Percentiles rank a stretch among this genome's conserved stretches.
Evolutionary conservation across 2,113 vertebrate genomes (phyloP).

Genomic region (Catharus bicknelli): DNA sequence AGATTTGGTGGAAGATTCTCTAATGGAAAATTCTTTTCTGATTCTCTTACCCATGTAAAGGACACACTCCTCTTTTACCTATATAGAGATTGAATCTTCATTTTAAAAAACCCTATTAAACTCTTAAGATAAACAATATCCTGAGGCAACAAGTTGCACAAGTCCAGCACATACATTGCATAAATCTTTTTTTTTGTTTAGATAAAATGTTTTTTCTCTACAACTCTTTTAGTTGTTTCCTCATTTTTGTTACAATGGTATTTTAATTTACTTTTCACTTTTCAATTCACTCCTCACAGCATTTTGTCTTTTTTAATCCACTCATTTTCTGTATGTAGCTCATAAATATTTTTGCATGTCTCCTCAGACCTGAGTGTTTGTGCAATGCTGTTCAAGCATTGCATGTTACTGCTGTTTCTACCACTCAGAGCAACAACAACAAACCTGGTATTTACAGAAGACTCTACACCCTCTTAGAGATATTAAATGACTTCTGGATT

Average conservation of each 20-base stretch:
- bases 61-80: neutral
- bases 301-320: neutral
- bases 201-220: neutral
- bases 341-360: neutral
- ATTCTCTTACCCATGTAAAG: neutral
- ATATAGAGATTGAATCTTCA: neutral
- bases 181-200: neutral
- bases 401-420: neutral
- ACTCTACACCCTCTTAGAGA: neutral
- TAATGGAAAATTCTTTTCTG: neutral
- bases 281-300: neutral
- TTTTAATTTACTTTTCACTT: slow-evolving; percentile 1
- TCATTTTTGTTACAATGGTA: neutral
- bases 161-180: neutral
- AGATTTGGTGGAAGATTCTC: neutral
- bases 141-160: neutral
- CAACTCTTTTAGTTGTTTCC: neutral
- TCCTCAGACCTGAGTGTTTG: neutral
- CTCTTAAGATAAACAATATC: neutral
- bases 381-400: neutral
- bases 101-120: neutral
- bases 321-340: neutral
- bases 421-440: neutral
- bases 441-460: neutral
- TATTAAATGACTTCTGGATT: neutral